Base-by-base conservation (phyloP, 2,888 invertebrate genomes). In the Toxonevra muliebris region DNA sequence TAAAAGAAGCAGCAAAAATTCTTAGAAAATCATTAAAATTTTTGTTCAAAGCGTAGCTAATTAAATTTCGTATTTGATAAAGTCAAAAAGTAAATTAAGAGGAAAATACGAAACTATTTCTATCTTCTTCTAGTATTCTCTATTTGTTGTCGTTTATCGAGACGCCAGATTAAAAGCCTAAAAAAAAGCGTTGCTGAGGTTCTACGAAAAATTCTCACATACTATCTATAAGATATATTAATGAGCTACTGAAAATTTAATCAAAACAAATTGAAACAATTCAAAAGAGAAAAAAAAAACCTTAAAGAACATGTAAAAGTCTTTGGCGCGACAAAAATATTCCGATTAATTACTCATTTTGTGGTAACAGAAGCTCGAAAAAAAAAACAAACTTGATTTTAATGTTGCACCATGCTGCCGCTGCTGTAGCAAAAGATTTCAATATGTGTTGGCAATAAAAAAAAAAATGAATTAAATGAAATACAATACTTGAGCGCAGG, bases 31-130 rank as follows among this genome's bases (percentile, higher is more conserved):
- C 66, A 65, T 67, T 61, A 54, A 65, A 54, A 61, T 60, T 60
- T 58, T 65, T 54, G 61, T 61, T 54, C 61, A 41, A 15, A 61
- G 67, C 65, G 69, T 70, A 55, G 67, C 64, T 70, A 67, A 67
- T 67, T 65, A 67, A 69, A 66, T 61, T 42, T 30, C 7, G 30
- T 30, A 30, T 30, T 30, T 30, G 30, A 55, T 11, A 17, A 40
- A 48, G 43, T n/a, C 10, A 12, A 40, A n/a, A 2, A 8, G 41
- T 7, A 10, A 4, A 40, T 57, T 41, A n/a, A 59, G 19, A 15
- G 43, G 41, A 45, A 20, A 19, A 12, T 12, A 55, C 12, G 20
- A 54, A 63, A 55, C 43, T n/a, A 55, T 43, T 61, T 52, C 52
- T 13, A 63, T 43, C 43, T n/a, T 45, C 43, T 61, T 52, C 52